These are phyloP conservation scores for Pelochelys cantorii DNA, from an alignment of 2,797 vertebrate species.

Conservation along the genomic window DNA sequence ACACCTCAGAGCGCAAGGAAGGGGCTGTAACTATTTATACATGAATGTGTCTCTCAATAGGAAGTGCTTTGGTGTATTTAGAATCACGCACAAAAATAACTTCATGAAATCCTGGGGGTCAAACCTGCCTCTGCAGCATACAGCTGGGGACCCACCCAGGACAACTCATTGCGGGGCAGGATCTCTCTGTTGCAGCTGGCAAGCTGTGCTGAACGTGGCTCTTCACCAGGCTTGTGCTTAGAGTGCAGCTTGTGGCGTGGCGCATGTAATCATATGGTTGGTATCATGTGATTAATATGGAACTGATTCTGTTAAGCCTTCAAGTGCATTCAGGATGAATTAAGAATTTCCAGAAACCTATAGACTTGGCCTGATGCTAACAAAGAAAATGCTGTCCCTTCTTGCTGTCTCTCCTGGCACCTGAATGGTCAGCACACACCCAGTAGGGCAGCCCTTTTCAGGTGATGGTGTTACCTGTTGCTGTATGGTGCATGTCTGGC, in stretches of 20 bases:
- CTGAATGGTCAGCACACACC: neutral
- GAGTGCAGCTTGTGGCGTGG: neutral
- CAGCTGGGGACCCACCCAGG: neutral
- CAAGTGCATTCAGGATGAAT: neutral
- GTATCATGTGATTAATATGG: neutral
- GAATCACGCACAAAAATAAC: neutral
- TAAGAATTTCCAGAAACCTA: neutral
- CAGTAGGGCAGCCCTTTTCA: neutral
- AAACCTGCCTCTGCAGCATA: neutral
- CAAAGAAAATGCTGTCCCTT: neutral
- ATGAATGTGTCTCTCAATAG: slow-evolving; percentile 49
- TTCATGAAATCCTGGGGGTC: neutral
- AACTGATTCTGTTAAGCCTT: neutral
- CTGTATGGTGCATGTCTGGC: neutral
- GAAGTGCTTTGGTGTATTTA: slow-evolving; percentile 36
- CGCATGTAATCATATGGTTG: neutral
- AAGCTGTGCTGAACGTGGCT: neutral
- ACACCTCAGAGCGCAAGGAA: slow-evolving; percentile 76
- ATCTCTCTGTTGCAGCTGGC: neutral
- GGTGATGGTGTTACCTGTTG: neutral
- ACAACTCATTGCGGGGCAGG: neutral
- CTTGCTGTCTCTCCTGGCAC: neutral
- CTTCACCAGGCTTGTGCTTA: too few species aligned
- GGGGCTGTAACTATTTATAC: slow-evolving; percentile 67
- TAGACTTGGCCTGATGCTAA: neutral